Conservation (phyloP, 2,797 vertebrate species). For the Merluccius polli region DNA sequence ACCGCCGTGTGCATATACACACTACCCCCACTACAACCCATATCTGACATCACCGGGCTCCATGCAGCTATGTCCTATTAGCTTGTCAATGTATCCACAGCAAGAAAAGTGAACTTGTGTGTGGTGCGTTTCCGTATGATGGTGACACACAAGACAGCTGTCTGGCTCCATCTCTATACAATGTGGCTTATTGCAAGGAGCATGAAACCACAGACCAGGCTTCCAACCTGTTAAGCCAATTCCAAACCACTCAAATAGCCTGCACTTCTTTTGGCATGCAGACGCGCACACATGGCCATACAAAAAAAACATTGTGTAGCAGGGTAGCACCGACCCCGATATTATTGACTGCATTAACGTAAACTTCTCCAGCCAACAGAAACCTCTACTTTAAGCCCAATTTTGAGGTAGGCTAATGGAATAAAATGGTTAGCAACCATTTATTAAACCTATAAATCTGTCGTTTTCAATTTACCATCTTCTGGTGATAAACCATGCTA, state of each 20-base stretch:
- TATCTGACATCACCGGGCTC: too few relatives aligned
- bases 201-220: slow-evolving; percentile 8
- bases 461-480: background rate
- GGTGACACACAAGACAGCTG: slow-evolving; percentile 2
- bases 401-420: slow-evolving; percentile 5
- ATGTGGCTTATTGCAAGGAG: background rate
- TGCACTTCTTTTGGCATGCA: background rate
- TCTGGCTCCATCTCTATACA: slow-evolving; percentile 6
- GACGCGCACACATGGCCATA: background rate
- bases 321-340: slow-evolving; percentile 6
- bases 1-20: background rate
- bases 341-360: slow-evolving; percentile 25
- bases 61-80: background rate
- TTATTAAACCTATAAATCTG: background rate
- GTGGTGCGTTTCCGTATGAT: too few relatives aligned
- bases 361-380: slow-evolving; percentile 21
- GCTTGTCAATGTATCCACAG: too few relatives aligned
- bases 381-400: slow-evolving; percentile 17
- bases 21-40: too few relatives aligned
- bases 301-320: slow-evolving; percentile 13
- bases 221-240: slow-evolving; percentile 17
- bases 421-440: too few relatives aligned
- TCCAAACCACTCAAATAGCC: slow-evolving; percentile 17
- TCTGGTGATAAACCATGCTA: slow-evolving; percentile 5
- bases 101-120: too few relatives aligned